Conservation (phyloP, 2,113 vertebrate genomes). For the Aramus guarauna region DNA sequence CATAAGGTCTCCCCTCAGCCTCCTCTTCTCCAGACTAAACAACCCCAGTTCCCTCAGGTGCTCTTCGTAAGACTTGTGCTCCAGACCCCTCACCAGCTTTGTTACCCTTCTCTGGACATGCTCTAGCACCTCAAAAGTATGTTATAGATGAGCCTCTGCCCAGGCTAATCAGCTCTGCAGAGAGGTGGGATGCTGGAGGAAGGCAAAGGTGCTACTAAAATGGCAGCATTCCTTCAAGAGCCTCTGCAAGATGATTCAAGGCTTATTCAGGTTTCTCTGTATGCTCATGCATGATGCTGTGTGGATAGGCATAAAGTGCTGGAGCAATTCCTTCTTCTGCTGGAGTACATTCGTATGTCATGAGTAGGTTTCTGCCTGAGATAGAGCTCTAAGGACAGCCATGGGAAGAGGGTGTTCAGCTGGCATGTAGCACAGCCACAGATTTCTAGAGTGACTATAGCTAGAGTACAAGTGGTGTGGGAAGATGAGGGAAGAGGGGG, state of each 20-base stretch:
- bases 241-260: background rate
- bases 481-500: background rate
- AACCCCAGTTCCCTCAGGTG: too few relatives aligned
- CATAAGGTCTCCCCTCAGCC: too few relatives aligned
- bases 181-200: background rate
- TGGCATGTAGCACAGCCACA: fast-evolving
- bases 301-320: background rate
- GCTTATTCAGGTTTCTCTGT: background rate
- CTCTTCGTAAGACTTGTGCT: too few relatives aligned
- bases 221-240: background rate
- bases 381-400: background rate
- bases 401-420: background rate
- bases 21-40: too few relatives aligned
- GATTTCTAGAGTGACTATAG: background rate
- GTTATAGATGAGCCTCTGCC: background rate
- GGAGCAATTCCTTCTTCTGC: background rate
- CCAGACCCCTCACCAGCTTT: too few relatives aligned
- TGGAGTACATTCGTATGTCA: background rate
- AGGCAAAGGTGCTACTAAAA: background rate
- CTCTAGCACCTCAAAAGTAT: too few relatives aligned
- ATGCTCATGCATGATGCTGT: background rate
- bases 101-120: too few relatives aligned
- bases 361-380: background rate
- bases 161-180: background rate
- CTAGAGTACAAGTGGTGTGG: background rate